Evolutionary conservation across 2,888 invertebrate species (phyloP).

Genomic region (Nomada fucata): DNA sequence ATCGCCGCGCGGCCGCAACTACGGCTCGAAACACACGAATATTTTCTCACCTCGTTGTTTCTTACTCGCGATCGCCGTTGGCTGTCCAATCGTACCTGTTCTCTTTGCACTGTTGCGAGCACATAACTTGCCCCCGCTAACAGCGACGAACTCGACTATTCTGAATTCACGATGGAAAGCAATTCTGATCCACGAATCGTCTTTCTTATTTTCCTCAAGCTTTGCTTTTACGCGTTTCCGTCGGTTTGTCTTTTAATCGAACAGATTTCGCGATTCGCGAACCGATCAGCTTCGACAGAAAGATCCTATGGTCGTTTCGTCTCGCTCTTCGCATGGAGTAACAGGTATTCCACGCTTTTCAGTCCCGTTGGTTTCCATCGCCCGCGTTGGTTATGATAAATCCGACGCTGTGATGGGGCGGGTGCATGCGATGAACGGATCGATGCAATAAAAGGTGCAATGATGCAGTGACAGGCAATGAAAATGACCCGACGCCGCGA

Average conservation of each 20-base stretch:
- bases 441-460: constrained; percentile 4
- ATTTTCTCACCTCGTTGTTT: neutral
- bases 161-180: no score
- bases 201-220: no score
- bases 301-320: neutral
- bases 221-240: no score
- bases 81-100: no score
- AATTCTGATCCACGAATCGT: no score
- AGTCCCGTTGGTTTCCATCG: neutral
- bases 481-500: constrained; percentile 37
- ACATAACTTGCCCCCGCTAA: no score
- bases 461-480: constrained; percentile 22
- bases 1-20: constrained; percentile 8
- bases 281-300: no score
- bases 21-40: neutral
- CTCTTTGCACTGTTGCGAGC: no score
- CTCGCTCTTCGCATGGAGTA: no score
- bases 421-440: constrained; percentile 5
- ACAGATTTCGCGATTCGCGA: no score
- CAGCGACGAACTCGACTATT: no score
- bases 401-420: neutral
- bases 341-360: neutral
- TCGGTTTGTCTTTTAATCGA: no score
- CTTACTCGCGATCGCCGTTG: neutral
- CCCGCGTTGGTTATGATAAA: constrained; percentile 8